Conservation (phyloP, 2,113 vertebrate genomes). For the Symphodus melops region DNA sequence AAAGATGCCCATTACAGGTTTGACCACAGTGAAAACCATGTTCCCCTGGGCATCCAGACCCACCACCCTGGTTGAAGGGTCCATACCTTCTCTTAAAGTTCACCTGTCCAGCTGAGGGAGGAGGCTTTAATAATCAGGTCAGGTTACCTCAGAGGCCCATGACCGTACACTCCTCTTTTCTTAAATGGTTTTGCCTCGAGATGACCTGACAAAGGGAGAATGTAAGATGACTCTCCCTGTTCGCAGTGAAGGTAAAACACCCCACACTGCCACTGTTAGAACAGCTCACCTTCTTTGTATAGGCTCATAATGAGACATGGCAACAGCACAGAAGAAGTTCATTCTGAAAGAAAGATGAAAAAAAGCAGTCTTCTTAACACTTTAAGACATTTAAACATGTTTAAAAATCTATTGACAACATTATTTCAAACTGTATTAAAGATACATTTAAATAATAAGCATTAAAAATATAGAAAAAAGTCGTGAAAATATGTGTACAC, state of each 20-base stretch:
- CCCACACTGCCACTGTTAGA: neutral
- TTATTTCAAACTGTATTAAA: too few relatives aligned
- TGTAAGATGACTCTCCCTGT: neutral
- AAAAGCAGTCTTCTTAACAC: neutral
- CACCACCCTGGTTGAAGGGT: slow-evolving; percentile 63
- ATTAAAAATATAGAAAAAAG: too few relatives aligned
- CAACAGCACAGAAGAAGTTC: neutral
- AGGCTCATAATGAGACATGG: slow-evolving; percentile 1
- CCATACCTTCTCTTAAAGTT: slow-evolving; percentile 56
- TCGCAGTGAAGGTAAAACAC: neutral
- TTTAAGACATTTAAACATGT: too few relatives aligned
- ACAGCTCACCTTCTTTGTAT: slow-evolving; percentile 5
- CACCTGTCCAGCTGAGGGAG: neutral
- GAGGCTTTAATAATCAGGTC: slow-evolving; percentile 31
- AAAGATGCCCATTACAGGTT: slow-evolving; percentile 78
- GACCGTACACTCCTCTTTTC: neutral
- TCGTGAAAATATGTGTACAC: too few relatives aligned
- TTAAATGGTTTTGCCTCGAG: slow-evolving; percentile 15
- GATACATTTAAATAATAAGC: too few relatives aligned
- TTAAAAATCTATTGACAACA: too few relatives aligned
- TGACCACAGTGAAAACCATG: slow-evolving; percentile 77
- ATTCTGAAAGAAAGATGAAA: slow-evolving; percentile 33
- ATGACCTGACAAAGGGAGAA: slow-evolving; percentile 1
- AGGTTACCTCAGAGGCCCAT: slow-evolving; percentile 15
- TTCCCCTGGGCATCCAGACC: slow-evolving; percentile 76